Evolutionary conservation across 2,113 vertebrate species (phyloP), one percentile per base, ranked within the genome.

Genomic region (Amblyornis subalaris): DNA sequence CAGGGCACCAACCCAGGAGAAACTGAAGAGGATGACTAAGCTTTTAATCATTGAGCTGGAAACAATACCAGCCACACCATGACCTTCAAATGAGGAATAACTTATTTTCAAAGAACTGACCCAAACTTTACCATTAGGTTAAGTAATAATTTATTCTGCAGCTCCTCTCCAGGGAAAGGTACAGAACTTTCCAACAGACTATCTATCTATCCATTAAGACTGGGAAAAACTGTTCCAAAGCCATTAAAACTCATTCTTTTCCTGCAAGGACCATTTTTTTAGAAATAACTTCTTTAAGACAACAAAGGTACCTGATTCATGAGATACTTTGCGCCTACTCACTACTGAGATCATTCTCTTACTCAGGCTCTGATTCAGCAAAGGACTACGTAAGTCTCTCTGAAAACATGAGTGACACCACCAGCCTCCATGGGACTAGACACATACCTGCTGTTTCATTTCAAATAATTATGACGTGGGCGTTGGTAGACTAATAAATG

Each of bases 311-410:
- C 20, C 61, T 86, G 77, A 86, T 53, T 84, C 62, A 81, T 45
- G 20, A 89, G 20, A 55, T 36, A 33, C 53, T 72, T 50, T 5
- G 15, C 0, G 0, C 47, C 76, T 67, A 80, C 40, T 60, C 73
- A 26, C 58, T 53, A 6, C 64, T 77, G 50, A 86, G 81, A 48
- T 89, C 44, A 81, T 29, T 42, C 48, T 53, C 69, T 80, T 86
- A 55, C 50, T 88, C 83, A 89, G 55, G 20, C 75, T 88, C 55
- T 71, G 92, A 94, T 92, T 73, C 90, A 95, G 69, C 60, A 40
- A 62, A 88, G 31, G 58, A 60, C 71, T 38, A 42, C 50, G 47
- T 47, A 77, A 74, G 44, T 45, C 60, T 44, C 47, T 84, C 29
- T 29, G 70, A 40, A 84, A 77, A 74, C n/a, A 71, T 0, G 0